These are phyloP conservation scores for Heliconius nattereri DNA, from an alignment of 1,140 invertebrate genomes.

Conservation along the genomic window DNA sequence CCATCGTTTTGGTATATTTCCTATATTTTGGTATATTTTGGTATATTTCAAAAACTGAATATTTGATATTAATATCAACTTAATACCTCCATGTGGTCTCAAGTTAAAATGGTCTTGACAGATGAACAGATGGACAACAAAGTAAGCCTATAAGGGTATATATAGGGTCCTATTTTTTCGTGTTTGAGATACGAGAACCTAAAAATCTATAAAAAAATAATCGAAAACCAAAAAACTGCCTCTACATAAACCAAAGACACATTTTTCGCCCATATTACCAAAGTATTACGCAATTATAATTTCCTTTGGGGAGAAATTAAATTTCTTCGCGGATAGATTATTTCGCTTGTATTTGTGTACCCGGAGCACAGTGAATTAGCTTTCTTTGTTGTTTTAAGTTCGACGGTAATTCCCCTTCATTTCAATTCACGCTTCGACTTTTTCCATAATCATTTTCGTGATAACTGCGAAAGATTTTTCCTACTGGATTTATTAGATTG, in stretches of 20 bases:
- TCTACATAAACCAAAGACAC: neutral
- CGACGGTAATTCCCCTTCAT: slow-evolving; percentile 14
- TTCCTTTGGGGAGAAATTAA: slow-evolving; percentile 42
- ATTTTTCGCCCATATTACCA: slow-evolving; percentile 14
- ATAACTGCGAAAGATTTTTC: slow-evolving; percentile 5
- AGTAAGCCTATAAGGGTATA: too few species aligned
- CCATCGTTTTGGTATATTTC: too few species aligned
- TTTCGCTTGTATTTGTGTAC: slow-evolving; percentile 38
- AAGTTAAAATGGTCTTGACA: too few species aligned
- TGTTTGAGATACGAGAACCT: neutral
- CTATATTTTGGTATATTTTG: too few species aligned
- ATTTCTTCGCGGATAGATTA: slow-evolving; percentile 44
- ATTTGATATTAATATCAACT: too few species aligned
- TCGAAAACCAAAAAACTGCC: neutral
- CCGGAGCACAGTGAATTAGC: slow-evolving; percentile 19
- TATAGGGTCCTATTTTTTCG: too few species aligned
- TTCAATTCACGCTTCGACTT: neutral
- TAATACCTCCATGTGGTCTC: too few species aligned
- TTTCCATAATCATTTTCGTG: slow-evolving; percentile 11
- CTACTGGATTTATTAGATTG: neutral
- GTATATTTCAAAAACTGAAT: too few species aligned
- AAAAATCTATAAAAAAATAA: neutral
- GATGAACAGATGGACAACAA: too few species aligned
- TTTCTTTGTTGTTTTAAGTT: slow-evolving; percentile 20
- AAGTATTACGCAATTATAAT: slow-evolving; percentile 41